Evolutionary conservation across 1,140 invertebrate species (phyloP), one percentile per base, ranked within the genome.

Genomic region (Chlorops oryzae): DNA sequence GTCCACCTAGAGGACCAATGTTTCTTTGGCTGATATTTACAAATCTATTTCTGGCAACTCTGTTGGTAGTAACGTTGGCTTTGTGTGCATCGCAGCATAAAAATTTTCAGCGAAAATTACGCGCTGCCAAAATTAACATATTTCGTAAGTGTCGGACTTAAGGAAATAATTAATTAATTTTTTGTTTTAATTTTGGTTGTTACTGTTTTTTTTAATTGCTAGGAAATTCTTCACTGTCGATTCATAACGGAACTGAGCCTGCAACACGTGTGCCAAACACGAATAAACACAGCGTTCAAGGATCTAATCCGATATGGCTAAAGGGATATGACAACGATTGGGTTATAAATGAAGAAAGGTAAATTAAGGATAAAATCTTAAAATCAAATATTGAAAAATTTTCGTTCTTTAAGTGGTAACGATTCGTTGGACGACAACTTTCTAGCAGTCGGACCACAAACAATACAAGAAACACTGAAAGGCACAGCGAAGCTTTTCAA

Each of bases 221-320:
- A 68, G 65, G 58, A 5, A 55, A 64, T 40, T 70, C 67, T 0
- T 63, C 64, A 5, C 43, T 61, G 42, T 67, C 65, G 0, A 40
- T 64, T 51, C 64, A 66, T 37, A 50, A 59, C 27, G 39, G 58
- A 5, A 41, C 56, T 34, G 62, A 63, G 32, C 57, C 59, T 2
- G 61, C 59, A 13, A 82, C 83, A 25, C 75, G 86, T 56, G 90
- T 96, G 4, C 92, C 92, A 2, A 95, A 95, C 63, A 95, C 92
- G 3, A 96, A 95, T 71, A 91, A 92, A 65, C 92, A 95, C 68
- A 92, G 90, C 59, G 83, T 88, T 5, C 90, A 94, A 73, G 92
- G 92, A 25, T 92, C 89, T 7, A 96, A 96, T 77, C 92, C 92
- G 0, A 94, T 96, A 58, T 96, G 92, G 92, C 82, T 95, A 72